Evolutionary conservation across 2,113 vertebrate species (phyloP).

Genomic region (Semicossyphus pulcher): DNA sequence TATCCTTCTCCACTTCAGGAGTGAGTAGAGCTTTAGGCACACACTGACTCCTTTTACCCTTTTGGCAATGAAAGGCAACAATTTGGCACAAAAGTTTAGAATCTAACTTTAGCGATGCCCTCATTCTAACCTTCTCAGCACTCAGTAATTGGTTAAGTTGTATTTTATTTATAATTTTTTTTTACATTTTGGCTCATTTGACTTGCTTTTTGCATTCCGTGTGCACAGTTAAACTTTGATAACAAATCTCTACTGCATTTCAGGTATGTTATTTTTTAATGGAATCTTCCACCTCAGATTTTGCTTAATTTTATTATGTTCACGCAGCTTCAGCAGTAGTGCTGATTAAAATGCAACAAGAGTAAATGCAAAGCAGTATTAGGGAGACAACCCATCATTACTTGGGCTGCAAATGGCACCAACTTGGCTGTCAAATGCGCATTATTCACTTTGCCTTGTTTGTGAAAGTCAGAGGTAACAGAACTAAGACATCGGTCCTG

Average conservation of each 20-base stretch:
- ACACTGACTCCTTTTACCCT: no score
- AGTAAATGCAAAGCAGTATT: conserved; percentile 21
- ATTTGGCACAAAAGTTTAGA: no score
- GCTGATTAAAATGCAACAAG: conserved; percentile 5
- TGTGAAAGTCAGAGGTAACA: conserved; percentile 39
- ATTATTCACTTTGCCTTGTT: conserved; percentile 32
- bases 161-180: neutral
- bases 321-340: neutral
- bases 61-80: no score
- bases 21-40: no score
- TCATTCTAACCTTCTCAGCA: neutral
- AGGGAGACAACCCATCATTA: neutral
- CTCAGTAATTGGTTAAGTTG: neutral
- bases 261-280: no score
- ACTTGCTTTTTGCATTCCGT: neutral
- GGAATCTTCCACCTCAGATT: neutral
- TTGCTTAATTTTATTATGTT: neutral
- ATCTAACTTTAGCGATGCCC: neutral
- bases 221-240: neutral
- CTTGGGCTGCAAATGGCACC: neutral
- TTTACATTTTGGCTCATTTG: neutral
- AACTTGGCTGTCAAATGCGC: neutral
- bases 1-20: no score
- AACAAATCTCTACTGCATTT: neutral
- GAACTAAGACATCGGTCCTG: conserved; percentile 19